These are phyloP conservation scores for Petrophora chlorosata DNA, from an alignment of 2,888 invertebrate species.

Conservation along the genomic window DNA sequence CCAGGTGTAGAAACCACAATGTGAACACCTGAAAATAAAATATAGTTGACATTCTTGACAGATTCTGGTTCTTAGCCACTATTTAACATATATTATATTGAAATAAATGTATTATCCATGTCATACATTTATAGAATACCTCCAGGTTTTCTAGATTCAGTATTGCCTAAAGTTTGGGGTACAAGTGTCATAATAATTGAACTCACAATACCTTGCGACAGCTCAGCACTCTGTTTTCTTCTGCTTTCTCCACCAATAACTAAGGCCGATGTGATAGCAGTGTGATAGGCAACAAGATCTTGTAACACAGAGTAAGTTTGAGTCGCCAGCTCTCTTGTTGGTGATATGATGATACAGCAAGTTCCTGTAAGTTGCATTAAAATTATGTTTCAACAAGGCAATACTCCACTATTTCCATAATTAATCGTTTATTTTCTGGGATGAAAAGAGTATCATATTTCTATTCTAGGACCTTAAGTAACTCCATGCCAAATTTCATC, in stretches of 20 bases:
- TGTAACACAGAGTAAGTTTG: conserved; percentile 97
- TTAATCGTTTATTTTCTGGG: too few relatives aligned
- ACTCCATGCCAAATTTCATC: too few relatives aligned
- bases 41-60: not conserved
- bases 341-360: conserved; percentile 95
- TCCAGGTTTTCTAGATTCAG: too few relatives aligned
- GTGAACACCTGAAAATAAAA: conserved; percentile 85
- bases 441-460: too few relatives aligned
- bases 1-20: conserved; percentile 98
- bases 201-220: conserved; percentile 90
- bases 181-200: too few relatives aligned
- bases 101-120: too few relatives aligned
- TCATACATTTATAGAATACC: too few relatives aligned
- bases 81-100: not conserved
- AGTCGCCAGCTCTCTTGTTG: conserved; percentile 97
- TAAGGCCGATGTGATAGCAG: conserved; percentile 91
- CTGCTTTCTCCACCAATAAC: conserved; percentile 97
- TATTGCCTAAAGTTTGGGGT: too few relatives aligned
- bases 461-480: too few relatives aligned
- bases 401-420: too few relatives aligned
- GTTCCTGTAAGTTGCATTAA: conserved; percentile 84
- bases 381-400: too few relatives aligned
- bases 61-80: not conserved
- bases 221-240: conserved; percentile 92
- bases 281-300: conserved; percentile 91